Evolutionary conservation across 2,888 invertebrate genomes (phyloP), one percentile per base, ranked within the genome.

Genomic region (Acanthoscelides obtectus): DNA sequence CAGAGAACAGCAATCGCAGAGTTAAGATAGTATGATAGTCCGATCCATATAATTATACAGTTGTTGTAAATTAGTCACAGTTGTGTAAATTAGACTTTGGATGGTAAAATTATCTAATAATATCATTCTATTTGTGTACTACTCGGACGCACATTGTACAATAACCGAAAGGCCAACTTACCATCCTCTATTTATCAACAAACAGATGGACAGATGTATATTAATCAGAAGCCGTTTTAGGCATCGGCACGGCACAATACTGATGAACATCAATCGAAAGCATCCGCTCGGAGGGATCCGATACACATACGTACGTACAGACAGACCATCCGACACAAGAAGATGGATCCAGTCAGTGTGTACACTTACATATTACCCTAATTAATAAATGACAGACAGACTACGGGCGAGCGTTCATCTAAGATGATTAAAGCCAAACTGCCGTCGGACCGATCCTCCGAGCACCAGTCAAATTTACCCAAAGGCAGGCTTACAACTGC

Each of bases 321-420:
- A 80, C 78, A 77, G 80, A 80, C 79, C 79, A 80, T n/a, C n/a
- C 45, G 45, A 45, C 17, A 17, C 5, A 1, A 45, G 12, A 1
- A 17, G 45, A 45, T 45, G 45, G 5, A 45, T 81, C 80, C 79
- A 80, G 78, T 82, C 79, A 80, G 78, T 82, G 80, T 81, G 81
- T 83, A 66, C 22, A 66, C 22, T 22, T 66, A 83, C 83, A 84
- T 45, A 45, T 84, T 83, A 84, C 81, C 82, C 82, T 85, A 85
- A 85, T 85, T 85, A 85, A 84, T 84, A 84, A 84, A 84, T 83
- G 81, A 83, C 81, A 25, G 25, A 25, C 25, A 25, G 25, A n/a
- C n/a, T n/a, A 45, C 45, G 17, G 45, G 45, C 45, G 17, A 79
- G 81, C 79, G 76, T 73, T 73, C 72, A 76, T 72, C 77, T 78